Evolutionary conservation across 2,888 invertebrate species (phyloP), one percentile per base, ranked within the genome.

Genomic region (Agrotis clavis): DNA sequence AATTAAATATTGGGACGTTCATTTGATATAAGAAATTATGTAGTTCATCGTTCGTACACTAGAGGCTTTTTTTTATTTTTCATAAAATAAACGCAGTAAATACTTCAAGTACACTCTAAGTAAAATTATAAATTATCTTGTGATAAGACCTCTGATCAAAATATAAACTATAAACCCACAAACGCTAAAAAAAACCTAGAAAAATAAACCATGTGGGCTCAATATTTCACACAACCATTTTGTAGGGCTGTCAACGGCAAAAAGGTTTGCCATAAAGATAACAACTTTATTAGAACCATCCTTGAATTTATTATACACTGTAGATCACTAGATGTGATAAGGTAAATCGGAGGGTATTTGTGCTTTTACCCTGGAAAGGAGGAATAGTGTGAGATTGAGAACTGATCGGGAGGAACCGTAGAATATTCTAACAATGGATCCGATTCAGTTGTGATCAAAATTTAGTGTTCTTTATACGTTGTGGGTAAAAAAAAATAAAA

Each of bases 231-330:
- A 47, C 11, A 51, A 71, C 41, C 69, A 48, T 79, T 74, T 81
- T 76, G 73, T 56, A 57, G 48, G 56, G 68, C 11, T 67, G 76
- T 68, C 76, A 61, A 50, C 35, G 51, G 7, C 63, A 61, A 69
- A 77, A 77, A 82, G 73, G 83, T 74, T 79, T 68, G 25, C 60
- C 25, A 79, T 82, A 74, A 77, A 84, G 82, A 84, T 82, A 77
- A 60, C 70, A 66, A 60, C 67, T 74, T 82, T 83, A 84, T 77
- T 65, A 66, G 56, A 60, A 25, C n/a, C 50, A 79, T 66, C 67
- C 71, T 80, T 77, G 68, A 80, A 82, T 82, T 74, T 83, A 82
- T 82, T 77, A 74, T 81, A 69, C 67, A 62, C 63, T 80, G 25
- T 72, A 65, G 77, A 74, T 84, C 71, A 54, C 61, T 57, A 67